Evolutionary conservation across 2,888 invertebrate genomes (phyloP).

Genomic region (Melinopterus prodromus): DNA sequence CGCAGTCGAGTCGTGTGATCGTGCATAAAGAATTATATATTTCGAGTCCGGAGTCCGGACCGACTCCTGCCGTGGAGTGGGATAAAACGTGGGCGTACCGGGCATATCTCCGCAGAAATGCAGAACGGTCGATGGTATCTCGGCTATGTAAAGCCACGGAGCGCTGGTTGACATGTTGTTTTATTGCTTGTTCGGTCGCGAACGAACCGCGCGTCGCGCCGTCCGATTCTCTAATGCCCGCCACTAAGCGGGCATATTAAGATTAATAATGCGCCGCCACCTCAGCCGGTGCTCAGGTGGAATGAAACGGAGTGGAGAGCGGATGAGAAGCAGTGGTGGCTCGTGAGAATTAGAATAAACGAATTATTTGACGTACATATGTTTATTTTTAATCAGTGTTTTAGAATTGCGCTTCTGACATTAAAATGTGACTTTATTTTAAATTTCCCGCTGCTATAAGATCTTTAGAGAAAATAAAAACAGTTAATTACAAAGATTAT

Average conservation of each 20-base stretch:
- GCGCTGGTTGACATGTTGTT: slow-evolving; percentile 40
- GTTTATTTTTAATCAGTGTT: no score
- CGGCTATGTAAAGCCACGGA: slow-evolving; percentile 36
- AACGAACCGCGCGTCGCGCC: slow-evolving; percentile 22
- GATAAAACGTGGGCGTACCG: slow-evolving; percentile 18
- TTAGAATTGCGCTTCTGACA: no score
- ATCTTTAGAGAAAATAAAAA: no score
- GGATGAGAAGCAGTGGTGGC: no score
- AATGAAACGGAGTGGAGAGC: no score
- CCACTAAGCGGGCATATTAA: slow-evolving; percentile 36
- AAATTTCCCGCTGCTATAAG: no score
- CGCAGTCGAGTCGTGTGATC: slow-evolving; percentile 5
- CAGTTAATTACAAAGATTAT: no score
- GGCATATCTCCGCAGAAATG: slow-evolving; percentile 31
- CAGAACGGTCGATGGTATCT: slow-evolving; percentile 35
- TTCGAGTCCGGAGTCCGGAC: background rate
- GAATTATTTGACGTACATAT: no score
- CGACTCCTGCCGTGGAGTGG: background rate
- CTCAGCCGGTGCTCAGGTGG: no score
- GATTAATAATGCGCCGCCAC: slow-evolving; percentile 31
- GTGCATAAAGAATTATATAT: slow-evolving; percentile 17
- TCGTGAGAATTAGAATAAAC: no score
- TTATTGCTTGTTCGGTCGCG: slow-evolving; percentile 38
- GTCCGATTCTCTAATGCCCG: slow-evolving; percentile 35
- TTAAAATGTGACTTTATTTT: no score